Conservation (phyloP, 2,888 invertebrate genomes). For the Gastrophysa polygoni region DNA sequence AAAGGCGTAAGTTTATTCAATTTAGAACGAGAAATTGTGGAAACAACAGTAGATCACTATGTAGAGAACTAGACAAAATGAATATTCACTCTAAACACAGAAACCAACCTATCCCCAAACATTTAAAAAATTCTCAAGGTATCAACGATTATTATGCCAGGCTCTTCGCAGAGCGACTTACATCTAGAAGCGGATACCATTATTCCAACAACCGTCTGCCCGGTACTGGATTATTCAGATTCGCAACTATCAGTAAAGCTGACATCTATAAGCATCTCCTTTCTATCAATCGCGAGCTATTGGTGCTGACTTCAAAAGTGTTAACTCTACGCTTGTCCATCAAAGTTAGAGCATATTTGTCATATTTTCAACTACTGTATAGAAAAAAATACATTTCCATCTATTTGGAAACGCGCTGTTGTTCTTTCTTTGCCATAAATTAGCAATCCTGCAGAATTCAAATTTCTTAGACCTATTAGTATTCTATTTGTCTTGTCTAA, state of each 20-base stretch:
- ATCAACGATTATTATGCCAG: no score
- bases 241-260: no score
- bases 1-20: not conserved
- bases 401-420: no score
- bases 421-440: no score
- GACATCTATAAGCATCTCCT: not conserved
- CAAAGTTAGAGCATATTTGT: no score
- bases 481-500: not conserved
- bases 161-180: no score
- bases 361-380: no score
- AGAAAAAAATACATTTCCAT: no score
- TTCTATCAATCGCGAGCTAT: not conserved
- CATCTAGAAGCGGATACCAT: not conserved
- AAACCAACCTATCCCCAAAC: not conserved
- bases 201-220: not conserved
- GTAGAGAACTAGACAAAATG: not conserved
- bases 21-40: not conserved
- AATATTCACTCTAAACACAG: not conserved
- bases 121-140: not conserved
- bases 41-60: constrained; percentile 5
- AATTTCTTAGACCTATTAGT: no score
- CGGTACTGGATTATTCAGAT: not conserved
- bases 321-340: no score
- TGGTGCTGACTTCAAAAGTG: no score
- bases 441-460: no score